Evolutionary conservation across 2,888 invertebrate genomes (phyloP), one percentile per base, ranked within the genome.

Genomic region (Epinotia demarniana): DNA sequence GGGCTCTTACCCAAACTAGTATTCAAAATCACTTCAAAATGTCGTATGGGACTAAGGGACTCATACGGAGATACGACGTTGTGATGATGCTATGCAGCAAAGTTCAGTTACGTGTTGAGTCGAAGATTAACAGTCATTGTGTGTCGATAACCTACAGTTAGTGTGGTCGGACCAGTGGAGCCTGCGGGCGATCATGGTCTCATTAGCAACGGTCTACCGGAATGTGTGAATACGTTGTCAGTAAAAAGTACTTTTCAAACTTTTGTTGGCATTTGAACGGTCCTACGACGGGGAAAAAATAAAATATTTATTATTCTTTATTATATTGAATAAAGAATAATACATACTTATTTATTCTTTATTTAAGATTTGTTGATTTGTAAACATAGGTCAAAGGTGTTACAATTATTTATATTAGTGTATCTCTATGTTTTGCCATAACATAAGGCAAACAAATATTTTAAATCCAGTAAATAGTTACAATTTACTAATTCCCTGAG

Each of bases 91-190:
- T 18, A 11, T n/a, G n/a, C 53, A 23, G 33, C 23, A 66, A 69
- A 69, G 69, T 69, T 69, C 70, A 39, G 12, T 18, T 63, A 63
- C 39, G 69, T 62, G 70, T 61, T 53, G 33, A 70, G 70, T n/a
- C 19, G 43, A 61, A 70, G 70, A 61, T 70, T 61, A 70, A 70
- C 70, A 33, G 49, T 70, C 70, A 61, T 70, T 70, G 70, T 70
- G 49, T 33, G 61, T 33, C 49, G 70, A 70, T 70, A 70, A 70
- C 70, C 70, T 46, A 18, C 33, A 18, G 60, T 70, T 62, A 53
- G 66, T 53, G 53, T 18, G 19, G 18, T 23, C 43, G 43, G 69
- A 69, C 18, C 19, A 70, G 8, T 13, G 27, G 39, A 23, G 18
- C 53, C 73, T 43, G 18, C 53, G 39, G 61, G 73, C 73, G 55